These are phyloP conservation scores for Rhinogobio ventralis DNA, from an alignment of 2,797 vertebrate species.

Conservation along the genomic window DNA sequence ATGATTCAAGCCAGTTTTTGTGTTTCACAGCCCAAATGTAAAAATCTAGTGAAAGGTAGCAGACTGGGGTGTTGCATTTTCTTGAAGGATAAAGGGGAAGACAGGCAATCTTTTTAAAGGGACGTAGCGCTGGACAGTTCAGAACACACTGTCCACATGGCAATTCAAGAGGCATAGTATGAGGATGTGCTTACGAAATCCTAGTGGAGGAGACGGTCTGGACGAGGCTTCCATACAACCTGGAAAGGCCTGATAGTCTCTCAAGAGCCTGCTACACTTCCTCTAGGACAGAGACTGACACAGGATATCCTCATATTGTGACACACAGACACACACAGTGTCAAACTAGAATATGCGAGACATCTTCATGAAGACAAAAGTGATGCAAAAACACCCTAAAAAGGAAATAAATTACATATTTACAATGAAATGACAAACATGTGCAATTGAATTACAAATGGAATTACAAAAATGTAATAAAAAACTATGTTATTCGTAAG, in stretches of 20 bases:
- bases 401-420: constrained; percentile 69
- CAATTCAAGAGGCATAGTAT: constrained; percentile 33
- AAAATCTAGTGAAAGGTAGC: constrained; percentile 20
- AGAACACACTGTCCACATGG: constrained; percentile 22
- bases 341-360: constrained; percentile 38
- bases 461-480: constrained; percentile 6
- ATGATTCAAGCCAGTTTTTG: constrained; percentile 5
- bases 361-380: constrained; percentile 45
- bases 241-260: constrained; percentile 28
- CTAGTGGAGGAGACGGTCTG: constrained; percentile 12
- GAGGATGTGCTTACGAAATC: constrained; percentile 46
- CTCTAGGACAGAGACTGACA: constrained; percentile 52
- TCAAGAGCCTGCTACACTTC: constrained; percentile 56
- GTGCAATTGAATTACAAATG: constrained; percentile 46
- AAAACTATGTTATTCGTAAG: not conserved
- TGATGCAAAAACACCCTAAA: constrained; percentile 53
- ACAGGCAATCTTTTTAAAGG: constrained; percentile 51
- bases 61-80: not conserved
- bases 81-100: constrained; percentile 1
- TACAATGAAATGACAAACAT: constrained; percentile 47
- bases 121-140: not conserved
- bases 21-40: constrained; percentile 11
- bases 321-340: constrained; percentile 36
- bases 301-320: constrained; percentile 62
- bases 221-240: not conserved